Percentiles rank a stretch among this genome's conserved stretches.
These are phyloP conservation scores for Corythoichthys intestinalis DNA, from an alignment of 2,113 vertebrate species.

Conservation along the genomic window DNA sequence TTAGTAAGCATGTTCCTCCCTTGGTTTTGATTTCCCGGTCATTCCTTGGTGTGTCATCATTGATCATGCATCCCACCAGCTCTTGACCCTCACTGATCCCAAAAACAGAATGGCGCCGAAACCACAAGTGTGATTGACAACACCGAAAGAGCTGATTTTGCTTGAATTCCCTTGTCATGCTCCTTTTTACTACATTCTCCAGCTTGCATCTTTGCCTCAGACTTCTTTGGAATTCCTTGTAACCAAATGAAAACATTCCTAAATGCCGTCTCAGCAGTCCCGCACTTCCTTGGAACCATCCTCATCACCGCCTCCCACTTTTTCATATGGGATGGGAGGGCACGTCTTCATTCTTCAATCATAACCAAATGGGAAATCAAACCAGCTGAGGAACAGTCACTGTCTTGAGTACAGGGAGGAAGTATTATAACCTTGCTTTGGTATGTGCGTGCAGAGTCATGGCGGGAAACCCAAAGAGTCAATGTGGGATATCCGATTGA, in stretches of 20 bases:
- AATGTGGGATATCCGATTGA: constrained; percentile 13
- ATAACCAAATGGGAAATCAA: constrained; percentile 24
- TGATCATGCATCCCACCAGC: constrained; percentile 18
- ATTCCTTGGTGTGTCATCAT: background rate
- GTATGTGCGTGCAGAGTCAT: constrained; percentile 36
- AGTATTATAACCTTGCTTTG: constrained; percentile 27
- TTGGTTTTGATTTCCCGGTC: background rate
- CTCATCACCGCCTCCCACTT: constrained; percentile 25
- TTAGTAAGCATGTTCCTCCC: background rate
- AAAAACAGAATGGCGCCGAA: constrained; percentile 22
- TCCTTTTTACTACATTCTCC: constrained; percentile 29
- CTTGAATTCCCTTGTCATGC: constrained; percentile 24
- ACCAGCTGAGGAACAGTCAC: constrained; percentile 51
- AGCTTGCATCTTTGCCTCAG: constrained; percentile 21
- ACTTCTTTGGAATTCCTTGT: constrained; percentile 48
- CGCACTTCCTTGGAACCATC: constrained; percentile 49
- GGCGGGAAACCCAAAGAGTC: constrained; percentile 10
- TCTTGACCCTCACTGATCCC: constrained; percentile 24
- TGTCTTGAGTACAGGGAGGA: constrained; percentile 35
- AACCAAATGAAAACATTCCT: constrained; percentile 64
- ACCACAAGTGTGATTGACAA: constrained; percentile 36
- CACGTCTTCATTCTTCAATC: constrained; percentile 33
- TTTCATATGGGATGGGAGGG: constrained; percentile 3
- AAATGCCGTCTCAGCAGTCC: constrained; percentile 60
- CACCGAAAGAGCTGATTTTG: constrained; percentile 33